Evolutionary conservation across 2,797 vertebrate species (phyloP).

Genomic region (Trachurus trachurus): DNA sequence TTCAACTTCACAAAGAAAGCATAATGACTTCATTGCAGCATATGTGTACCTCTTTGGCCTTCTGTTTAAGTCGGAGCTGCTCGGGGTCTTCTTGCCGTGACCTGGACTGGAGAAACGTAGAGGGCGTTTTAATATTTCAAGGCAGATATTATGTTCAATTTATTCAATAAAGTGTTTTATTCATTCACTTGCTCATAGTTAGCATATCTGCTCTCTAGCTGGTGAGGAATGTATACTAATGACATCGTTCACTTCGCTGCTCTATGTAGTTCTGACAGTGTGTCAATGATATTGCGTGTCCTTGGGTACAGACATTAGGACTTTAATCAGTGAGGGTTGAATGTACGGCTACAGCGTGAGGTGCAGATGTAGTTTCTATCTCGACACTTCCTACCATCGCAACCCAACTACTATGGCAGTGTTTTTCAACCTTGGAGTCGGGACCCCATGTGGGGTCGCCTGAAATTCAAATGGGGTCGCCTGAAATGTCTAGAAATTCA

Average conservation of each 20-base stretch:
- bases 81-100: slow-evolving; percentile 97
- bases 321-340: too few species aligned
- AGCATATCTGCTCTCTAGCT: slow-evolving; percentile 27
- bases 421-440: too few species aligned
- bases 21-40: not conserved
- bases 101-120: slow-evolving; percentile 87
- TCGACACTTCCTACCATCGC: too few species aligned
- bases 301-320: not conserved
- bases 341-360: too few species aligned
- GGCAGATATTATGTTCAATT: slow-evolving; percentile 41
- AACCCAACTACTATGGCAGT: too few species aligned
- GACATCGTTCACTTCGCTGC: slow-evolving; percentile 30
- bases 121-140: slow-evolving; percentile 63
- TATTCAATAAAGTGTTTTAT: slow-evolving; percentile 60
- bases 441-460: too few species aligned
- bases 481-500: too few species aligned
- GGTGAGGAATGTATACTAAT: slow-evolving; percentile 42
- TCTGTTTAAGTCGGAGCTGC: slow-evolving; percentile 95
- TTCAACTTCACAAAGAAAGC: slow-evolving; percentile 2
- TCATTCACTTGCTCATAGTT: slow-evolving; percentile 41
- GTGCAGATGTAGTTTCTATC: too few species aligned
- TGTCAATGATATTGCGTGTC: not conserved
- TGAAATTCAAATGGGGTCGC: too few species aligned
- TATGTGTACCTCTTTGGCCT: slow-evolving; percentile 94
- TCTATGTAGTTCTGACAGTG: slow-evolving; percentile 10